Base-by-base conservation (phyloP, 2,888 invertebrate species). In the Corythucha ciliata region DNA sequence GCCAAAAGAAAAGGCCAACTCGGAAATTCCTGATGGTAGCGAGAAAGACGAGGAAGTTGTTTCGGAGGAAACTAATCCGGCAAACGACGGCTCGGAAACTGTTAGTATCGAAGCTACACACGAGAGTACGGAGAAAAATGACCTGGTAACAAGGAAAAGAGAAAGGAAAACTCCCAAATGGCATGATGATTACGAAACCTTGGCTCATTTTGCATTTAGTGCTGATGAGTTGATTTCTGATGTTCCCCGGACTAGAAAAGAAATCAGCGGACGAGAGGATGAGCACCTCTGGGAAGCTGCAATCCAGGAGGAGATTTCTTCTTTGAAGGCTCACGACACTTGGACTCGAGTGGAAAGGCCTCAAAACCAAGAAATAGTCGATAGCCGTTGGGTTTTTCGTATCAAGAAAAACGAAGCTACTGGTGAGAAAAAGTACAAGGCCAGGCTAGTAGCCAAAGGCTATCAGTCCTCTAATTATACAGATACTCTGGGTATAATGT, bases 371-470 rank as follows among this genome's bases (percentile, higher is more conserved):
- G 44, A 51, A 24, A 32, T 36, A 14, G 36, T 51, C 24, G 27
- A 47, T 34, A 51, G 45, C 12, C 29, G 25, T 3, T 48, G 51
- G 51, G 51, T 48, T 8, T 51, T 47, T 34, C 22, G 36, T 7
- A 10, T 10, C 6, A 47, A 29, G 14, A 48, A 48, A 22, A 24
- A 25, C 25, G 46, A 47, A 22, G 41, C 41, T 21, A 41, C 6
- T 41, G 51, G 36, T 6, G 33, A 51, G 27, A 24, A 24, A 14
- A 10, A 33, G 10, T 51, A 51, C 21, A 51, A 48, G 36, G 50
- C 50, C 5, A 25, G 50, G 14, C 44, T 50, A 20, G 50, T 50
- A 22, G 51, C 51, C 16, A 27, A 45, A 32, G 51, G 51, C 25
- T 51, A 24, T 45, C 34, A 33, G 14, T 33, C 21, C 22, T 32